Evolutionary conservation across 2,797 vertebrate genomes (phyloP), one percentile per base, ranked within the genome.

Genomic region (Micromesistius poutassou): DNA sequence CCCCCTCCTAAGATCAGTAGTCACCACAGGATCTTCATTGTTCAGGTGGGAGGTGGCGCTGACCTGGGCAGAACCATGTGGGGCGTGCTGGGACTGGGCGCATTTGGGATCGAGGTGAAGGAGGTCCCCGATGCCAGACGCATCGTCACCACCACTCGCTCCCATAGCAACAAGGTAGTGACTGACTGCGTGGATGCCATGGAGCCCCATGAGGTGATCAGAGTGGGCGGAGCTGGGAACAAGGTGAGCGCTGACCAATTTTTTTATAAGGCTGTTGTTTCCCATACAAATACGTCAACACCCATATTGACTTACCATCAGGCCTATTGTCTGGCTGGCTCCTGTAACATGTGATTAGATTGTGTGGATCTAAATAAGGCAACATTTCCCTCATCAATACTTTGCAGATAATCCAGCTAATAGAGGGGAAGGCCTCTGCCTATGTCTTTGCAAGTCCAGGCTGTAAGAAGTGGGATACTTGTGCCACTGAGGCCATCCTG

Each of bases 401-500:
- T 83, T 86, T 87, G 79, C 84, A 99, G 98, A 95, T 99, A 76
- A 96, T 99, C 88, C 97, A 98, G 73, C 95, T 99, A 16, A 91
- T 99, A 81, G 98, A 99, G 89, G 98, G 98, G 71, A 97, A 95
- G 79, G 98, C 98, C n/a, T 98, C 97, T 33, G 98, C 97, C 25
- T 99, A 99, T 13, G 94, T 99, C 30, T 99, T 98, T 86, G 98
- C 98, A 10, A 99, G 98, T 90, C 96, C 94, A 22, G 98, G 98
- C 1, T 97, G 96, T 88, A 99, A 99, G 87, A 99, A 99, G 82
- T 99, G 98, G 98, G 98, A 99, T 85, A 99, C 97, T 0, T 99
- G 98, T 77, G 97, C 95, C 74, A 95, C 98, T 8, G 98, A 99
- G 87, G 98, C 97, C 68, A 95, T 99, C 82, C 93, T 98, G 33